These are phyloP conservation scores for Diplodus puntazzo DNA, from an alignment of 2,797 vertebrate species.

Conservation along the genomic window DNA sequence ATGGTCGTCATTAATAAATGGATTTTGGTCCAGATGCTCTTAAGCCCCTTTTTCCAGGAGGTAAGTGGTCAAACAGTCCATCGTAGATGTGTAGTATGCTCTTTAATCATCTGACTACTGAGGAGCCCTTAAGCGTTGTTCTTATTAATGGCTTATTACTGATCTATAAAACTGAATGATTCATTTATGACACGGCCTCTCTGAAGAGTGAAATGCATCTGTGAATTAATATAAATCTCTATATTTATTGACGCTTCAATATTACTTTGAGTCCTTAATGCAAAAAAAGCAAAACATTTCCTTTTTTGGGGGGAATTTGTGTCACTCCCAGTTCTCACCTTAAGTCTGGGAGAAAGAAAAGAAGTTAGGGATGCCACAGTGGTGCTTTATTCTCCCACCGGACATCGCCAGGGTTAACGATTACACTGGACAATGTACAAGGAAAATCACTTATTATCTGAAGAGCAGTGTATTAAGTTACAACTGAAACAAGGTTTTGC, in stretches of 20 bases:
- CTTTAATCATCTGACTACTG: background rate
- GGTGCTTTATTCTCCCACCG: no score
- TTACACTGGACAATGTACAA: no score
- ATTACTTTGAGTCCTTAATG: background rate
- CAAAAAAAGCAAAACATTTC: background rate
- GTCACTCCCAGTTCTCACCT: background rate
- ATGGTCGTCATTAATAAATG: background rate
- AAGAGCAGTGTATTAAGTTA: no score
- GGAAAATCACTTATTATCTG: no score
- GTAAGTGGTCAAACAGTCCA: background rate
- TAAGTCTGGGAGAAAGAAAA: no score
- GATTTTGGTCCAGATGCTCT: conserved; percentile 16
- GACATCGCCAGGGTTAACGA: no score
- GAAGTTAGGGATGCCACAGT: no score
- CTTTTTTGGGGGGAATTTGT: background rate
- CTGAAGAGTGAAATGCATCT: background rate
- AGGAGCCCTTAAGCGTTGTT: no score
- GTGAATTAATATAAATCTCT: background rate
- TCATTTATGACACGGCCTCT: background rate
- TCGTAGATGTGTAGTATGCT: background rate
- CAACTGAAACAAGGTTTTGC: no score
- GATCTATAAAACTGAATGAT: background rate
- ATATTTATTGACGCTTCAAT: background rate
- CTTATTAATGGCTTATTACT: background rate
- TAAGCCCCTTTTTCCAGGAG: background rate